These are phyloP conservation scores for Gasterosteus aculeatus DNA, from an alignment of 2,113 vertebrate genomes.

Conservation along the genomic window DNA sequence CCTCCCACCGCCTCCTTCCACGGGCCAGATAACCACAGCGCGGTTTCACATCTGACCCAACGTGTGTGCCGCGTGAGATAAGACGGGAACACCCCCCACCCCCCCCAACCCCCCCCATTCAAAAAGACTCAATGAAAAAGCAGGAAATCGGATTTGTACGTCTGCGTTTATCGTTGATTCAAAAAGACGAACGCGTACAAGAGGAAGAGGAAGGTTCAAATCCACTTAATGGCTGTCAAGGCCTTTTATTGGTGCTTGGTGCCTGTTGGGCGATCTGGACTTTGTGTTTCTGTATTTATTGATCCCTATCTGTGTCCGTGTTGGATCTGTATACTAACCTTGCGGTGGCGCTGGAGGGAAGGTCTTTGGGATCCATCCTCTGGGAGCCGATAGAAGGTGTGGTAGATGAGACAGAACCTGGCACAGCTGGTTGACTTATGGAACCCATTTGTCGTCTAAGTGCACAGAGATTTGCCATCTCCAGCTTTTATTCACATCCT, in stretches of 20 bases:
- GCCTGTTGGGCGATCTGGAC: not conserved
- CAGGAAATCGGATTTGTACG: not conserved
- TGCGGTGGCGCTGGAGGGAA: not conserved
- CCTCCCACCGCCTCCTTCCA: slow-evolving; percentile 27
- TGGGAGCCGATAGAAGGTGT: not conserved
- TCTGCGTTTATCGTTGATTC: not conserved
- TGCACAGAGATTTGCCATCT: too few relatives aligned
- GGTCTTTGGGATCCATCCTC: not conserved
- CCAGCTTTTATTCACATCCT: too few relatives aligned
- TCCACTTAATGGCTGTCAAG: not conserved
- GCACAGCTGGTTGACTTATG: too few relatives aligned
- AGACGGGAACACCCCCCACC: not conserved
- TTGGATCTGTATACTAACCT: not conserved
- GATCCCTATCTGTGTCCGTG: not conserved
- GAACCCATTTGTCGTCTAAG: too few relatives aligned
- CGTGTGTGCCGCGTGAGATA: slow-evolving; percentile 49
- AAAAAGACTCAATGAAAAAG: not conserved
- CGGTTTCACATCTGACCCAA: slow-evolving; percentile 62
- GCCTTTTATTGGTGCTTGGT: too few relatives aligned
- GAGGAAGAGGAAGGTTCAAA: not conserved
- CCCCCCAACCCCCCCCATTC: too few relatives aligned
- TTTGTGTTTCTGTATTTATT: not conserved
- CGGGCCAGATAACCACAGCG: slow-evolving; percentile 55
- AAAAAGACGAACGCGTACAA: not conserved
- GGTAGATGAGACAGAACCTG: too few relatives aligned